phyloP scores from a whole-genome alignment of 2,888 invertebrate species.

The Tipula lateralis region DNA sequence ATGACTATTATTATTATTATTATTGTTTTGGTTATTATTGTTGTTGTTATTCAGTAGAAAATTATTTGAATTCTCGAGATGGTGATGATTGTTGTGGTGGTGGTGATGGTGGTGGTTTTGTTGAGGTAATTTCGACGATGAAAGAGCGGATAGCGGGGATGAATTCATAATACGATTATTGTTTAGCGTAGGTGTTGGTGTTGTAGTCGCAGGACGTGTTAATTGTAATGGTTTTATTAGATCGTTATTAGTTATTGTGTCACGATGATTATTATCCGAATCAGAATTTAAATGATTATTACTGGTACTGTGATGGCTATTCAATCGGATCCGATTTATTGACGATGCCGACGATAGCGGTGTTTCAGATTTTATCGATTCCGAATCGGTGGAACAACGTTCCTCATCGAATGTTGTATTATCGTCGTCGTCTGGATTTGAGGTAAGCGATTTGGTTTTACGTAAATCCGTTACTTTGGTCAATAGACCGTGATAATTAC shows the following conservation, averaged over 20 bases:
- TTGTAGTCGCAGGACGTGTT: not conserved
- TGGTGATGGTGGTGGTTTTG: not conserved
- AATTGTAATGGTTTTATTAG: constrained; percentile 27
- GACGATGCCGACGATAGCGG: not conserved
- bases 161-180: constrained; percentile 3
- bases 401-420: constrained; percentile 47
- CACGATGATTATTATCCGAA: constrained; percentile 25
- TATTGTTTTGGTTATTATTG: no score
- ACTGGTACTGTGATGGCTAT: constrained; percentile 7
- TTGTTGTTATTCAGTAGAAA: not conserved
- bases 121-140: constrained; percentile 3
- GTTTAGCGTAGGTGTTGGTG: not conserved
- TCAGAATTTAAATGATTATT: not conserved
- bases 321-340: not conserved
- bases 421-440: constrained; percentile 48
- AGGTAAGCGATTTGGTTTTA: constrained; percentile 38
- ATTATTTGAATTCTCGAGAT: not conserved
- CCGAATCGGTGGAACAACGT: constrained; percentile 34
- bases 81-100: not conserved
- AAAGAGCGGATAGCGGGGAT: not conserved
- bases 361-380: constrained; percentile 19
- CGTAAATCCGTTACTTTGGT: constrained; percentile 26
- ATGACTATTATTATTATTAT: not conserved
- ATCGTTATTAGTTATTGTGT: not conserved
- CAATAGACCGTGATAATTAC: constrained; percentile 24